Base-by-base conservation (phyloP, 2,797 vertebrate species). In the Psittacula echo region DNA sequence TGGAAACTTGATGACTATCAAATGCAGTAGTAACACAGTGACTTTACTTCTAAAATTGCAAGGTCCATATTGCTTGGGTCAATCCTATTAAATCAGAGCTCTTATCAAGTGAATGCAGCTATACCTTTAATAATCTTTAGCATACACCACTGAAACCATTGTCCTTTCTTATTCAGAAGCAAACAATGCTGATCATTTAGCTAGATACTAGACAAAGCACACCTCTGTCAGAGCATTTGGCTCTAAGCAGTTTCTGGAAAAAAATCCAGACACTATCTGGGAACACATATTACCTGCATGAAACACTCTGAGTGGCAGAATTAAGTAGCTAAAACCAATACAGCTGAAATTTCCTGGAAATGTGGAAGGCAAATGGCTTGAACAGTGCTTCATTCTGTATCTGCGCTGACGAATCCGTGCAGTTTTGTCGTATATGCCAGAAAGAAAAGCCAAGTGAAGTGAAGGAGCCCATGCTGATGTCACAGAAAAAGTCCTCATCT, bases 341-440 rank as follows among this genome's bases (percentile, higher is more conserved):
- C 34, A 77, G 65, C 27, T 53, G 34, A 93, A 87, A 68, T 85
- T 84, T 93, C 75, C 79, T 90, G 87, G 84, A 93, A 90, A 93
- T 93, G 37, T 81, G 75, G 84, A 85, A 87, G 26, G 90, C 39
- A 90, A 84, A 71, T 24, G 34, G 34, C 48, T 87, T 58, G 42
- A 90, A 87, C 65, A 87, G 64, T 94, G 53, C 74, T 87, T 84
- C 65, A 44, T 87, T 87, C 61, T 93, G 61, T 80, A 90, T 77
- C 70, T 85, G 51, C 22, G 6, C 61, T 74, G 61, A 77, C 7
- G 3, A 90, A 84, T 68, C 83, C 81, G 54, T 39, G 65, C 42
- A 51, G 75, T 64, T 67, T 87, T 81, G 56, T 81, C 61, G 42
- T 30, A 56, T 45, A 54, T 66, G 79, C 78, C 75, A 87, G 81